Evolutionary conservation across 2,113 vertebrate species (phyloP).

Genomic region (Amphiprion ocellaris): DNA sequence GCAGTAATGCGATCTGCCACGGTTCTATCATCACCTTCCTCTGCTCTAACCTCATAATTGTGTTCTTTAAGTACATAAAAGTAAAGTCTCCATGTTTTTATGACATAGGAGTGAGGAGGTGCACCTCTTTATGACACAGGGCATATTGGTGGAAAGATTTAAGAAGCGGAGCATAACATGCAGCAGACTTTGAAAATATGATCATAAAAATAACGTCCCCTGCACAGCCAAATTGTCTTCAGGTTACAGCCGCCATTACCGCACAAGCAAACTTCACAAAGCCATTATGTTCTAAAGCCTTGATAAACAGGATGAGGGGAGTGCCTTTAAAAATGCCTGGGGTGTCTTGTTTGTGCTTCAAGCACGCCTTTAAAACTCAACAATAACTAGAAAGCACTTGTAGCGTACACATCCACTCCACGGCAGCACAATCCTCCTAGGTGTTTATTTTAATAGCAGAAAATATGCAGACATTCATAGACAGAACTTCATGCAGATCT

Average conservation of each 20-base stretch:
- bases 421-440: neutral
- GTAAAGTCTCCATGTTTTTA: constrained; percentile 61
- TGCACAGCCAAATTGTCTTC: constrained; percentile 40
- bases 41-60: constrained; percentile 47
- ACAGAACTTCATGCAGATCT: neutral
- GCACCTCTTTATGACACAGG: constrained; percentile 58
- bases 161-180: constrained; percentile 56
- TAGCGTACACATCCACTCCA: neutral
- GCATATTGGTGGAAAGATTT: constrained; percentile 70
- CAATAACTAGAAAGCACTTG: constrained; percentile 27
- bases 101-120: constrained; percentile 41
- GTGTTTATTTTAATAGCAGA: neutral
- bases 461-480: neutral
- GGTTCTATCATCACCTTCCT: constrained; percentile 23
- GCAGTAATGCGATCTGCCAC: neutral
- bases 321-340: constrained; percentile 44
- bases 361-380: constrained; percentile 35
- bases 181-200: constrained; percentile 57
- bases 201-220: constrained; percentile 66
- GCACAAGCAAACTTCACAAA: constrained; percentile 53
- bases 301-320: constrained; percentile 48
- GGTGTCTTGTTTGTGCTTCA: constrained; percentile 57
- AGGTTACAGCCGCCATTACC: constrained; percentile 62
- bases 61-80: constrained; percentile 59
- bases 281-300: constrained; percentile 48